Evolutionary conservation across 1,140 invertebrate species (phyloP).

Genomic region (Macrobrachium nipponense): DNA sequence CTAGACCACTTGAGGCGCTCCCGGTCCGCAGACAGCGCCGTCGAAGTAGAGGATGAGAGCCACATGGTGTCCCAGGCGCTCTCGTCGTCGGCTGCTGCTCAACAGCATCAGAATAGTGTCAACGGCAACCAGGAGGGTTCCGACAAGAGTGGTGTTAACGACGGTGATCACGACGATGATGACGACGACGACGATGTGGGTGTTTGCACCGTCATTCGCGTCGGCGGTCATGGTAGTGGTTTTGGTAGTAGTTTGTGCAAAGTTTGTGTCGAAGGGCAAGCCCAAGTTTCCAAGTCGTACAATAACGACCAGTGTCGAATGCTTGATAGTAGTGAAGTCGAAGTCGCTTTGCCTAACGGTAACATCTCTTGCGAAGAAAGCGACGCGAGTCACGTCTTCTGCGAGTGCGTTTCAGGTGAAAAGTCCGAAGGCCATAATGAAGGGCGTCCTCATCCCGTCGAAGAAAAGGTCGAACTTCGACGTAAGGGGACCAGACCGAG

Average conservation of each 20-base stretch:
- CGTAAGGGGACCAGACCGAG: not conserved
- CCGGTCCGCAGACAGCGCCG: conserved; percentile 56
- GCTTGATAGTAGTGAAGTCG: not conserved
- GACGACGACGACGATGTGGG: not conserved
- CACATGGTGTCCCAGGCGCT: not conserved
- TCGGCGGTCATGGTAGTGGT: not conserved
- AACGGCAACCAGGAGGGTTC: not conserved
- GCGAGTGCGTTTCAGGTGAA: not conserved
- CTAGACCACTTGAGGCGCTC: conserved; percentile 43
- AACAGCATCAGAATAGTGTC: not conserved
- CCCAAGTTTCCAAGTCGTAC: not conserved
- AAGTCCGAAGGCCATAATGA: too few relatives aligned
- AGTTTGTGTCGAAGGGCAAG: too few relatives aligned
- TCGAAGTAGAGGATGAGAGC: conserved; percentile 43
- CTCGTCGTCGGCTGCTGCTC: not conserved
- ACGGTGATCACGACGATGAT: not conserved
- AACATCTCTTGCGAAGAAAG: not conserved
- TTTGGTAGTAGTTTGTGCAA: not conserved
- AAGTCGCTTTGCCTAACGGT: not conserved
- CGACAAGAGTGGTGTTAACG: conserved; percentile 1
- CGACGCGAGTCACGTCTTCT: not conserved
- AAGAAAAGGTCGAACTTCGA: conserved; percentile 25
- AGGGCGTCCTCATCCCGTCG: not conserved
- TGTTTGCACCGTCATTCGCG: not conserved
- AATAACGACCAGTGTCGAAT: not conserved